phyloP scores from a whole-genome alignment of 2,797 vertebrate species.

The Cyprinodon diabolis region DNA sequence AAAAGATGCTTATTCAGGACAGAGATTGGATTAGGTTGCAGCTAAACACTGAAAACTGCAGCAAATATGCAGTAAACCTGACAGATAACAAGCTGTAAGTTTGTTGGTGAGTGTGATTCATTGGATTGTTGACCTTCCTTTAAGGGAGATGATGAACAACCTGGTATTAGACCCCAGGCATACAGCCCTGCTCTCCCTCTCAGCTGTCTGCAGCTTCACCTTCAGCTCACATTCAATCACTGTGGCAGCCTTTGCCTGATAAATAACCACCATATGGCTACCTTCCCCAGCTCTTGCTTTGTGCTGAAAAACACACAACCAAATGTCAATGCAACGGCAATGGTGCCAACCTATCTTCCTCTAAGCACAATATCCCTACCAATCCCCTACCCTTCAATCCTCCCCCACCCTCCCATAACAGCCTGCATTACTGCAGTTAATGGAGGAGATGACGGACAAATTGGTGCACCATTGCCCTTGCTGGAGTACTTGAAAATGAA shows the following conservation, averaged over 20 bases:
- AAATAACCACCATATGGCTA: conserved; percentile 77
- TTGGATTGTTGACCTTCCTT: conserved; percentile 78
- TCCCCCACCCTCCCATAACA: conserved; percentile 40
- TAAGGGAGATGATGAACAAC: conserved; percentile 79
- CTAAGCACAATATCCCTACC: conserved; percentile 41
- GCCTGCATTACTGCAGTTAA: conserved; percentile 60
- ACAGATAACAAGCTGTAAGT: conserved; percentile 73
- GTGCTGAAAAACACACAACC: conserved; percentile 69
- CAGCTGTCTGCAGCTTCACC: conserved; percentile 75
- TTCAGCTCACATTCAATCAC: conserved; percentile 81
- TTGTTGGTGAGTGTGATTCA: conserved; percentile 75
- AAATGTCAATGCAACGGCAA: conserved; percentile 61
- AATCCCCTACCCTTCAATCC: conserved; percentile 29
- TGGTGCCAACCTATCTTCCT: conserved; percentile 46
- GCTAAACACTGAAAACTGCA: conserved; percentile 47
- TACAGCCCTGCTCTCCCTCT: conserved; percentile 59
- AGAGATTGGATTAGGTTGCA: conserved; percentile 49
- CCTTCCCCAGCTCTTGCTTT: conserved; percentile 70
- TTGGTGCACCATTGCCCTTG: conserved; percentile 43
- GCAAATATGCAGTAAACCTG: conserved; percentile 66
- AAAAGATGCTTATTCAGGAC: conserved; percentile 32
- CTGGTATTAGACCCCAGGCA: conserved; percentile 66
- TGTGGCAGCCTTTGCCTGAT: conserved; percentile 68
- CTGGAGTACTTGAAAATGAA: conserved; percentile 39
- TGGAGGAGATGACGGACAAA: conserved; percentile 59